phyloP scores from a whole-genome alignment of 2,113 vertebrate genomes.

The Accipiter cooperii region DNA sequence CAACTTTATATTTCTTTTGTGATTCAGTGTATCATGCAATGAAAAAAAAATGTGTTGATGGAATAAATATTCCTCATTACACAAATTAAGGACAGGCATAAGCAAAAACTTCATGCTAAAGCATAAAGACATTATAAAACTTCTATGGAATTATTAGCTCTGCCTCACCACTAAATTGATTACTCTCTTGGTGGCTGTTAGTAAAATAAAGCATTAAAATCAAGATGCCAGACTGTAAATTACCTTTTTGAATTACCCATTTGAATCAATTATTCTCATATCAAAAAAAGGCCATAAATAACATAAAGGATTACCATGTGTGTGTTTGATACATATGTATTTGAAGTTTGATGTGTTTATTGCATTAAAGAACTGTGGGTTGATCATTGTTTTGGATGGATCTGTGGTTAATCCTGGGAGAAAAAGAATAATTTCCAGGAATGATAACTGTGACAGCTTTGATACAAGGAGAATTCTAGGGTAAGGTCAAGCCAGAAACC shows the following conservation, averaged over 20 bases:
- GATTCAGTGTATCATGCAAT: slow-evolving; percentile 50
- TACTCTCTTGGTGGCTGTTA: slow-evolving; percentile 64
- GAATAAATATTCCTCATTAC: slow-evolving; percentile 58
- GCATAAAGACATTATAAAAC: slow-evolving; percentile 48
- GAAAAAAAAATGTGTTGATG: slow-evolving; percentile 57
- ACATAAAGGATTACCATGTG: slow-evolving; percentile 57
- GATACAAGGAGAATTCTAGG: slow-evolving; percentile 25
- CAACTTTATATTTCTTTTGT: slow-evolving; percentile 65
- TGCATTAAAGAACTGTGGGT: slow-evolving; percentile 43
- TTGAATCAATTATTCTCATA: slow-evolving; percentile 69
- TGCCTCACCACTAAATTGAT: slow-evolving; percentile 67
- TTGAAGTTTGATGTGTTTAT: slow-evolving; percentile 46
- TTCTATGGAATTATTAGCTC: slow-evolving; percentile 65
- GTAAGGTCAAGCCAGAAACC: neutral
- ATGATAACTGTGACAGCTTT: slow-evolving; percentile 35
- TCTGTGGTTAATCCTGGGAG: slow-evolving; percentile 44
- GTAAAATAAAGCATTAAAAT: slow-evolving; percentile 69
- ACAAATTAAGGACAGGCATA: slow-evolving; percentile 55
- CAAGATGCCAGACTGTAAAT: slow-evolving; percentile 70
- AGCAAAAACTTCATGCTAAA: slow-evolving; percentile 58
- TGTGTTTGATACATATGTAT: slow-evolving; percentile 29
- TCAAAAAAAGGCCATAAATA: slow-evolving; percentile 65
- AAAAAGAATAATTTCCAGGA: neutral
- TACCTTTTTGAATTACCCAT: slow-evolving; percentile 59
- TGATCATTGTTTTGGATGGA: slow-evolving; percentile 61